phyloP scores from a whole-genome alignment of 64 coral and sea anemone genomes.

The Anthopleura sola region DNA sequence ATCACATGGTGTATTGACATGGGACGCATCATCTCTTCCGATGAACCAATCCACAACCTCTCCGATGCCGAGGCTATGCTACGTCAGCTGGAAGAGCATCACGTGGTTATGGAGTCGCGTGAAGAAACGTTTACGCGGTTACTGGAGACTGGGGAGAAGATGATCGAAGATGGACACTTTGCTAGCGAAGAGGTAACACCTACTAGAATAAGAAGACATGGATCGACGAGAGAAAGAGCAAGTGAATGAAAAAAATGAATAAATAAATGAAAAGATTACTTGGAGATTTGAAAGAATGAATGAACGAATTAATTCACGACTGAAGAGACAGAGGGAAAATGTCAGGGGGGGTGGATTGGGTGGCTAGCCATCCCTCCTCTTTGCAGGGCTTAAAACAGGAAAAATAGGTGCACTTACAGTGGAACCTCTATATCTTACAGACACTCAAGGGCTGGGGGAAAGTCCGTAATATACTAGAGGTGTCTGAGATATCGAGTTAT shows the following conservation, averaged over 20 bases:
- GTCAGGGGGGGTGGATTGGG: no score
- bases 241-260: not conserved
- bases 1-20: conserved; percentile 93
- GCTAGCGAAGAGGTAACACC: conserved; percentile 81
- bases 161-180: conserved; percentile 92
- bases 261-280: no score
- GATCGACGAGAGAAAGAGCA: not conserved
- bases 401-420: no score
- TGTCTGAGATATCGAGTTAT: no score
- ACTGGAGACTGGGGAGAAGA: conserved; percentile 81
- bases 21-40: conserved; percentile 69
- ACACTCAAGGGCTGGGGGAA: no score
- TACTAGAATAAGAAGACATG: not conserved
- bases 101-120: conserved; percentile 77
- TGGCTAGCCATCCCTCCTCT: no score
- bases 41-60: conserved; percentile 76
- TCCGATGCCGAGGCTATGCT: conserved; percentile 63
- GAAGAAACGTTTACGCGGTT: conserved; percentile 80
- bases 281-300: no score
- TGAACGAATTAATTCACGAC: no score
- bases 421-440: no score
- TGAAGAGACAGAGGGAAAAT: no score
- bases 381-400: no score
- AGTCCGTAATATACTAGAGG: no score
- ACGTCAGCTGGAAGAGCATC: conserved; percentile 73